Evolutionary conservation across 2,888 invertebrate genomes (phyloP).

Genomic region (Drosophila demipolita): DNA sequence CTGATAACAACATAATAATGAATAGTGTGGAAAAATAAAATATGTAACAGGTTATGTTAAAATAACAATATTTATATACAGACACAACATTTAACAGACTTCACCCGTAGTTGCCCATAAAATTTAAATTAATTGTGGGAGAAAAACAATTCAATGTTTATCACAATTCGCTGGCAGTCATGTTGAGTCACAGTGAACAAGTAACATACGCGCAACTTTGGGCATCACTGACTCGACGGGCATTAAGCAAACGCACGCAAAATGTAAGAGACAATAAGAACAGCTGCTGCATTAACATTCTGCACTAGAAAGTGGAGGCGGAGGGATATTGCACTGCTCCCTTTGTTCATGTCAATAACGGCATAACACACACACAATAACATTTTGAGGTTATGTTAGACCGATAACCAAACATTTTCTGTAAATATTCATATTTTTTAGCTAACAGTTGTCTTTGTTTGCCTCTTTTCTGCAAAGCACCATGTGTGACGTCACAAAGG

Average conservation of each 20-base stretch:
- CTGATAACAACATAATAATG: not conserved
- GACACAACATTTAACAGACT: not conserved
- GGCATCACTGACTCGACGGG: slow-evolving; percentile 30
- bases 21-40: not conserved
- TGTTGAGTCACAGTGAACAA: slow-evolving; percentile 3
- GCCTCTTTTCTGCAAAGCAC: slow-evolving; percentile 5
- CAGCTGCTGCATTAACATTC: slow-evolving; percentile 45
- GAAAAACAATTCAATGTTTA: not conserved
- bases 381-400: slow-evolving; percentile 55
- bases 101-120: not conserved
- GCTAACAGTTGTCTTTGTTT: slow-evolving; percentile 48
- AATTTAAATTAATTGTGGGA: not conserved
- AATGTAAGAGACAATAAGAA: slow-evolving; percentile 35
- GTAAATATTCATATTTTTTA: slow-evolving; percentile 13
- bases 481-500: slow-evolving; percentile 64
- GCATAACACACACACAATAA: slow-evolving; percentile 10
- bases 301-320: not conserved
- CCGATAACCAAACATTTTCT: slow-evolving; percentile 43
- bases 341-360: slow-evolving; percentile 19
- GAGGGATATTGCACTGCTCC: slow-evolving; percentile 24
- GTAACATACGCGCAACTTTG: slow-evolving; percentile 1
- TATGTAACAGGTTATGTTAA: not conserved
- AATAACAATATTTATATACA: not conserved
- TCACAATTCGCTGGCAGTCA: not conserved
- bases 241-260: slow-evolving; percentile 24